Percentiles rank a stretch among this genome's conserved stretches.
Evolutionary conservation across 2,113 vertebrate species (phyloP).

Genomic region (Numenius arquata): DNA sequence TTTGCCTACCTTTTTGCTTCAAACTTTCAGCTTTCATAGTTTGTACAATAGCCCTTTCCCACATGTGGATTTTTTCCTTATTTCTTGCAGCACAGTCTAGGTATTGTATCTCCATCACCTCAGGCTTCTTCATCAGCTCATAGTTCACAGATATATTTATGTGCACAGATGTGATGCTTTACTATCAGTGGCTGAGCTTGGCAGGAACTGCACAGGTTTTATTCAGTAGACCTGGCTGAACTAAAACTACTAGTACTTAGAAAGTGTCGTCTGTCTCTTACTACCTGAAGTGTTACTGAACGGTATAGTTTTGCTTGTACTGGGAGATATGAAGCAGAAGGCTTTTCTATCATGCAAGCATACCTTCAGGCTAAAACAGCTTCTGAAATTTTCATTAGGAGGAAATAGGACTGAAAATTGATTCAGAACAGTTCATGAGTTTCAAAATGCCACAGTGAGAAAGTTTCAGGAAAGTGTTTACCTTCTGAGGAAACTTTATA

Average conservation of each 20-base stretch:
- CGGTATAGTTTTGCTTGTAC: neutral
- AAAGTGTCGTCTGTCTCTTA: neutral
- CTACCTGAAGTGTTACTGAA: neutral
- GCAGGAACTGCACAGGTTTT: neutral
- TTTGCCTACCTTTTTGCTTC: neutral
- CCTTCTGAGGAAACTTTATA: neutral
- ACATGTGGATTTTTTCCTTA: neutral
- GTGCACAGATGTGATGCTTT: neutral
- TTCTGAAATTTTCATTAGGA: constrained; percentile 8
- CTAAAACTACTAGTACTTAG: neutral
- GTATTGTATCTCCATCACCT: neutral
- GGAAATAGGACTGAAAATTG: neutral
- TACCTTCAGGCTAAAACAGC: neutral
- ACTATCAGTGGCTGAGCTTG: neutral
- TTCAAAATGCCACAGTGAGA: neutral
- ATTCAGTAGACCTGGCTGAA: neutral
- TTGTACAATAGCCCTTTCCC: neutral
- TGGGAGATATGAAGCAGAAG: neutral
- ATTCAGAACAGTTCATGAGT: neutral
- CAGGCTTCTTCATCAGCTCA: neutral
- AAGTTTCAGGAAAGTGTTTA: neutral
- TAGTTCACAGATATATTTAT: neutral
- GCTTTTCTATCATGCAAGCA: neutral
- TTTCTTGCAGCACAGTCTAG: neutral
- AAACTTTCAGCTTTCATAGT: neutral